Base-by-base conservation (phyloP, 2,888 invertebrate species). In the Limenitis camilla region DNA sequence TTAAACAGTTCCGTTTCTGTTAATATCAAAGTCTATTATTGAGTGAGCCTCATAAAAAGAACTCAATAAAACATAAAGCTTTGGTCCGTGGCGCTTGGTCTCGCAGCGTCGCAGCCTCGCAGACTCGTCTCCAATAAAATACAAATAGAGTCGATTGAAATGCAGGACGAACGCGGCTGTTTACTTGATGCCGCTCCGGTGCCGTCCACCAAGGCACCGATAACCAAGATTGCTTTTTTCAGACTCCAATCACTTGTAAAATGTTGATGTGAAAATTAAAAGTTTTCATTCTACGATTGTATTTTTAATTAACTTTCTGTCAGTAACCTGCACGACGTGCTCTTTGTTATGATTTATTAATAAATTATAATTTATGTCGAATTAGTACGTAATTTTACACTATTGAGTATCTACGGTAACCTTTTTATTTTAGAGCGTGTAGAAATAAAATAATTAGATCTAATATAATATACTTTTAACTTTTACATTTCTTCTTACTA, bases 121-220 rank as follows among this genome's bases (percentile, higher is more conserved):
- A 19, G 19, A 69, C 69, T 76, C 74, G 70, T 65, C 68, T 72
- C 72, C 83, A 81, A 84, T 85, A 83, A 84, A 84, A 81, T 78
- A 83, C 81, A 85, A 84, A 83, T 79, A 81, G 74, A 75, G 61
- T 67, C 81, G 80, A 84, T 85, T 83, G 85, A 83, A 85, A 84
- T 82, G 79, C 85, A 83, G 79, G 79, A 78, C 79, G 74, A 74
- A 67, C 68, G 66, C 66, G 66, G 68, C 74, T 81, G 81, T 83
- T 83, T 83, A 78, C 82, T 81, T 74, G 75, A 74, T 74, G 76
- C 72, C 71, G 65, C 65, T 66, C 58, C 62, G 65, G 63, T 71
- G 72, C 68, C 73, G 71, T 68, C 55, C 55, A 52, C 55, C 71
- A 69, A 70, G 69, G 67, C 72, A 74, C 72, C 75, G 72, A 78